Evolutionary conservation across 2,113 vertebrate species (phyloP).

Genomic region (Gavia stellata): DNA sequence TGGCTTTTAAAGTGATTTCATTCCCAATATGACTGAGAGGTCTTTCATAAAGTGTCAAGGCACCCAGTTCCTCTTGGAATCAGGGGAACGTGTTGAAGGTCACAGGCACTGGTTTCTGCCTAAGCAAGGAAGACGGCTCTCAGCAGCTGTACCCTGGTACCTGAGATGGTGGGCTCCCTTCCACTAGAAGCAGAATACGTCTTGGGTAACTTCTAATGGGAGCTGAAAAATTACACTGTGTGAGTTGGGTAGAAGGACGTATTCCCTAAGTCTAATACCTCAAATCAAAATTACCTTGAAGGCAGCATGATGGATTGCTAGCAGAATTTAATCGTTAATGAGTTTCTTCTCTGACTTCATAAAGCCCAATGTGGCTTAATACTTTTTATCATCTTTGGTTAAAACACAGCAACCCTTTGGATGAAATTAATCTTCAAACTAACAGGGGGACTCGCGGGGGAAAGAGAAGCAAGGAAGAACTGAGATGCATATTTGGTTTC

Average conservation of each 20-base stretch:
- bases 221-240: not conserved
- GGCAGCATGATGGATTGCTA: not conserved
- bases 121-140: not conserved
- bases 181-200: not conserved
- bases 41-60: not conserved
- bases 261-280: not conserved
- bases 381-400: not conserved
- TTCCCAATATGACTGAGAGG: not conserved
- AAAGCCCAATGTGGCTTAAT: not conserved
- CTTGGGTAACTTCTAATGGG: not conserved
- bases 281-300: not conserved
- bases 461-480: not conserved
- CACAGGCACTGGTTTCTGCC: accelerated
- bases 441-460: not conserved
- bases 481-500: not conserved
- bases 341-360: not conserved
- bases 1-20: not conserved
- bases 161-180: not conserved
- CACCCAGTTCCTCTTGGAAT: not conserved
- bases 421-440: not conserved
- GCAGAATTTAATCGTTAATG: conserved; percentile 13
- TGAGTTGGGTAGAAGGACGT: not conserved
- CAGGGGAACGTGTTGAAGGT: not conserved
- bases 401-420: not conserved
- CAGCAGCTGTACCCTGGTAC: no score